Evolutionary conservation across 92 coral and sea anemone species (phyloP).

Genomic region (Chrysogorgia sp.): DNA sequence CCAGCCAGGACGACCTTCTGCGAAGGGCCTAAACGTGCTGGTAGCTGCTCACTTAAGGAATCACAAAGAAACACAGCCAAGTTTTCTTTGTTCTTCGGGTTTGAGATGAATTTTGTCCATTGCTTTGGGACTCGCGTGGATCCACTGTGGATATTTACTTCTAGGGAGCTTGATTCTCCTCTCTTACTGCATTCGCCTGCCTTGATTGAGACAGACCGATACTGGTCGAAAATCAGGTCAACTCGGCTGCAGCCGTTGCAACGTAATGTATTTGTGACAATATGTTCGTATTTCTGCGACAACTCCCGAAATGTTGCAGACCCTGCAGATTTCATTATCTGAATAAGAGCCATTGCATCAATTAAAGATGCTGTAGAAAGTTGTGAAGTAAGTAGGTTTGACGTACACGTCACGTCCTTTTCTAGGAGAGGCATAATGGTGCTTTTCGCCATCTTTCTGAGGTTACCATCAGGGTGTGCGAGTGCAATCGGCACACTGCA

Average conservation of each 20-base stretch:
- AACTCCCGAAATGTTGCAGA: conserved; percentile 55
- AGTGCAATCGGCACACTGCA: conserved; percentile 65
- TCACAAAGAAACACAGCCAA: no score
- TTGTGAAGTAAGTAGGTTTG: conserved; percentile 48
- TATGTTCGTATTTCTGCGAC: conserved; percentile 44
- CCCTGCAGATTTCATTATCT: conserved; percentile 60
- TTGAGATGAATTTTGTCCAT: no score
- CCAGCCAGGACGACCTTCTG: no score
- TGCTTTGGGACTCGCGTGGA: no score
- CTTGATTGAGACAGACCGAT: conserved; percentile 30
- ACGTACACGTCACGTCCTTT: conserved; percentile 17
- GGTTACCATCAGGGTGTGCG: conserved; percentile 70
- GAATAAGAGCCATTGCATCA: conserved; percentile 68
- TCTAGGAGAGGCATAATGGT: conserved; percentile 56
- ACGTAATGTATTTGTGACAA: conserved; percentile 30
- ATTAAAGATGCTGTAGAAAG: conserved; percentile 49
- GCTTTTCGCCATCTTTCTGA: conserved; percentile 63
- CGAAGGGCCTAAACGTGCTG: no score
- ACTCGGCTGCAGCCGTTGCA: conserved; percentile 37
- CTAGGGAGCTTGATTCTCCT: no score
- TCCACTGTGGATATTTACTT: no score
- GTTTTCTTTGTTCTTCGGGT: no score
- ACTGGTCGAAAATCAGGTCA: conserved; percentile 54
- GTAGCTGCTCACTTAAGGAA: no score
- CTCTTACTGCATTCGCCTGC: no score